Base-by-base conservation (phyloP, 2,113 vertebrate genomes). In the Maccullochella peelii region DNA sequence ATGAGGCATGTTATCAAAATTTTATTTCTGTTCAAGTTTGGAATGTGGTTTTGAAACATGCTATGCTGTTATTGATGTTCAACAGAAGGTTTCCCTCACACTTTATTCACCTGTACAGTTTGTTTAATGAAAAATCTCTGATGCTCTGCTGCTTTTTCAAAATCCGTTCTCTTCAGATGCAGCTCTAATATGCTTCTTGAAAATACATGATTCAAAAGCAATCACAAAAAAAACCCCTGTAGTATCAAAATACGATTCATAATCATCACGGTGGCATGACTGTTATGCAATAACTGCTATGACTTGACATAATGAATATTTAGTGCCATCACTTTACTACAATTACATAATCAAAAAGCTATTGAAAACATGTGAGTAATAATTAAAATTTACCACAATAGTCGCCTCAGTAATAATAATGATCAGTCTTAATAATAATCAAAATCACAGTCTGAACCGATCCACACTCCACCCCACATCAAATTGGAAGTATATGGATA, bases 1-100 rank as follows among this genome's bases (percentile, higher is more conserved):
- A 77, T 70, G n/a, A 73, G 30, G 25, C 36, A 23, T 9, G 69
- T 50, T 74, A 52, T 80, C 79, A 55, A 21, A 71, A 3, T 59
- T 66, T 33, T 38, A 8, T 8, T 63, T 59, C 21, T 11, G 40
- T 18, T 42, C 69, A 9, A 30, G 47, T 38, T 42, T 20, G 15
- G 59, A 21, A 16, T 27, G 66, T 14, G 58, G 25, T 44, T 73
- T 11, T 65, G 20, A 66, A 47, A 23, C 25, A 21, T 27, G 47
- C 38, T 49, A 5, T 25, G 25, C 44, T 55, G 25, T 8, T 67
- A 33, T 12, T 36, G 62, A 68, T 33, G 40, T 44, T 18, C 69
- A 68, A 33, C 6, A 23, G 8, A 38, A 58, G n/a, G 61, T 23
- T 25, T 36, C 42, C 65, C 11, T 30, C 15, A 7, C 36, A 69